Evolutionary conservation across 2,113 vertebrate genomes (phyloP).

Genomic region (Craseonycteris thonglongyai): DNA sequence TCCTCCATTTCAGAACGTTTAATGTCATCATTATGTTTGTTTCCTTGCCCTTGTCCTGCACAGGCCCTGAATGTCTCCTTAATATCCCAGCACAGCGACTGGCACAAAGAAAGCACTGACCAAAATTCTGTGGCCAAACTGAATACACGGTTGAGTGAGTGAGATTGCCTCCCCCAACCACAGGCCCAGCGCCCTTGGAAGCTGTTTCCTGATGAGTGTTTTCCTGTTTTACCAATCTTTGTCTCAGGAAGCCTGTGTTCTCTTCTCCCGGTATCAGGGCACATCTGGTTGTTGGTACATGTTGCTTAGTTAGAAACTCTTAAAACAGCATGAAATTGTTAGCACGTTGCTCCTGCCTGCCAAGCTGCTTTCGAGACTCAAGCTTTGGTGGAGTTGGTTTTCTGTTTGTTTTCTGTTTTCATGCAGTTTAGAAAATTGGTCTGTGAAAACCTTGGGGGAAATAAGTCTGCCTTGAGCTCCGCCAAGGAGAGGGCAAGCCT

Average conservation of each 20-base stretch:
- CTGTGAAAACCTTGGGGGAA: slow-evolving; percentile 65
- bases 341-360: slow-evolving; percentile 65
- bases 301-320: slow-evolving; percentile 72
- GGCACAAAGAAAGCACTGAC: background rate
- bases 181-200: background rate
- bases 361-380: slow-evolving; percentile 46
- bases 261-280: slow-evolving; percentile 43
- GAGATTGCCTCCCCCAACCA: background rate
- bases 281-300: slow-evolving; percentile 73
- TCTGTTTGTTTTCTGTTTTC: slow-evolving; percentile 74
- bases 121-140: background rate
- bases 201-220: slow-evolving; percentile 54
- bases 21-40: background rate
- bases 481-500: background rate
- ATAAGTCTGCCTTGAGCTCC: slow-evolving; percentile 38
- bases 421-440: slow-evolving; percentile 69
- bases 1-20: background rate
- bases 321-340: slow-evolving; percentile 75
- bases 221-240: slow-evolving; percentile 59
- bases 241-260: slow-evolving; percentile 53
- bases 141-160: background rate
- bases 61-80: background rate
- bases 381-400: slow-evolving; percentile 64
- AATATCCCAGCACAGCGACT: background rate
- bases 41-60: background rate